These are phyloP conservation scores for Triplophysa rosa DNA, from an alignment of 2,113 vertebrate species.

Conservation along the genomic window DNA sequence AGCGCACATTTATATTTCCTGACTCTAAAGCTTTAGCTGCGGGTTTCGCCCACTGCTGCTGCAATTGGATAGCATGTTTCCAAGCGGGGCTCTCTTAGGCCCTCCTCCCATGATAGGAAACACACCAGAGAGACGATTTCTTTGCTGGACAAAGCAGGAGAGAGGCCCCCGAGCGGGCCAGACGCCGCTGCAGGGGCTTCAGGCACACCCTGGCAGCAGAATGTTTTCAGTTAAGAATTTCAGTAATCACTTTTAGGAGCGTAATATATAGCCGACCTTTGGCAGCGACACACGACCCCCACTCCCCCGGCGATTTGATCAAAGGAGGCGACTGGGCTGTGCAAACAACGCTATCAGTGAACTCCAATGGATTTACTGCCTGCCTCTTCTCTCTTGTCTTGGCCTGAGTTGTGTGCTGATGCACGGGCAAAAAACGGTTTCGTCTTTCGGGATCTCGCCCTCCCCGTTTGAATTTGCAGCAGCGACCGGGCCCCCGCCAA, in stretches of 20 bases:
- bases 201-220: constrained; percentile 81
- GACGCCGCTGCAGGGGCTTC: constrained; percentile 79
- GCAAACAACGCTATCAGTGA: constrained; percentile 80
- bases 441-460: constrained; percentile 74
- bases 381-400: constrained; percentile 81
- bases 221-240: constrained; percentile 85
- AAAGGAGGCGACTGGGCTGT: constrained; percentile 78
- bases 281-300: constrained; percentile 80
- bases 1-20: constrained; percentile 74
- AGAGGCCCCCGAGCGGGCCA: constrained; percentile 72
- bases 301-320: constrained; percentile 77
- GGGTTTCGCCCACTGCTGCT: constrained; percentile 62
- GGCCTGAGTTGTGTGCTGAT: constrained; percentile 71
- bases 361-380: constrained; percentile 80
- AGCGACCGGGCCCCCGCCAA: constrained; percentile 57
- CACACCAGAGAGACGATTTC: constrained; percentile 71
- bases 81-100: constrained; percentile 70
- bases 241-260: constrained; percentile 86
- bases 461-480: constrained; percentile 73
- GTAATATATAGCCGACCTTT: constrained; percentile 85
- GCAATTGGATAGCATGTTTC: constrained; percentile 79
- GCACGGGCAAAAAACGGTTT: constrained; percentile 71
- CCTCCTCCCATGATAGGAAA: constrained; percentile 76
- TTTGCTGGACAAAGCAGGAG: constrained; percentile 60
- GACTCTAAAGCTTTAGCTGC: constrained; percentile 60